Conservation (phyloP, 2,797 vertebrate genomes). For the Dromococcyx pavoninus region DNA sequence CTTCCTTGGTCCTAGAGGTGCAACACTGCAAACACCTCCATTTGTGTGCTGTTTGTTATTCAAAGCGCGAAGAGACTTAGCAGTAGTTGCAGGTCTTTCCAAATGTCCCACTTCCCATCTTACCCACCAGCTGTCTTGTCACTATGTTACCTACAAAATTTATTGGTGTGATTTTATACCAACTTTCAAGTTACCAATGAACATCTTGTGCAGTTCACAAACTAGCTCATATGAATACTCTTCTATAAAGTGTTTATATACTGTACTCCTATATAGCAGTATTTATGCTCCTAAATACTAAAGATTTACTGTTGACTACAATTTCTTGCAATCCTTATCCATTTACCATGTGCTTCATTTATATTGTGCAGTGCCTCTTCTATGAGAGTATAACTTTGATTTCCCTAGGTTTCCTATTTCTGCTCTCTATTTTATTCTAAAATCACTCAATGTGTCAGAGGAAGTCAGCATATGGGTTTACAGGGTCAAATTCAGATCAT, state of each 20-base stretch:
- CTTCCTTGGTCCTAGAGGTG: background rate
- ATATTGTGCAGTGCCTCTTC: background rate
- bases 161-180: background rate
- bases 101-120: background rate
- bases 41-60: background rate
- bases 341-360: background rate
- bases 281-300: background rate
- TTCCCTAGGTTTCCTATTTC: background rate
- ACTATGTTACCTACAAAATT: background rate
- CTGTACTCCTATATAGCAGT: background rate
- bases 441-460: background rate
- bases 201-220: background rate
- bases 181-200: background rate
- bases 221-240: background rate
- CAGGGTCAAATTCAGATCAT: background rate
- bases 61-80: background rate
- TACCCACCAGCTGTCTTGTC: background rate
- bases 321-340: background rate
- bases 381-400: background rate
- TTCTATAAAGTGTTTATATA: background rate
- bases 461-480: background rate
- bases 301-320: background rate
- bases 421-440: background rate
- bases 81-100: background rate
- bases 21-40: background rate